These are phyloP conservation scores for Oscarella lobularis DNA, from an alignment of 37 sponge, comb jelly and placozoan genomes.

Conservation along the genomic window DNA sequence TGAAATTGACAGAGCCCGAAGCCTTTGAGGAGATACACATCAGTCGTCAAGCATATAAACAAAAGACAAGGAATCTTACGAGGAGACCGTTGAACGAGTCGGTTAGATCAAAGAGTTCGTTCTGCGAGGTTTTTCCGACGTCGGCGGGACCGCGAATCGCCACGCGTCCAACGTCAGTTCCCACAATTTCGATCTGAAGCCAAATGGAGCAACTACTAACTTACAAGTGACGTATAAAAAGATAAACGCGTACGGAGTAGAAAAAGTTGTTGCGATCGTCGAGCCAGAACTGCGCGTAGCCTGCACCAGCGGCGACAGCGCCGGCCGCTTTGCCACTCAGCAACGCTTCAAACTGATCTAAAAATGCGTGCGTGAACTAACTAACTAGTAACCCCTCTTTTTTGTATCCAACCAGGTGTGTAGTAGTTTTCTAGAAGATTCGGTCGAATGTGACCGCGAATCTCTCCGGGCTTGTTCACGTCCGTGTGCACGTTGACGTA, in stretches of 20 bases:
- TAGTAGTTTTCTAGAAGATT: not conserved
- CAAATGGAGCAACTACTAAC: too few relatives aligned
- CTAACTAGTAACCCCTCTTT: too few relatives aligned
- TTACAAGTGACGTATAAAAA: too few relatives aligned
- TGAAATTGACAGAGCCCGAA: too few relatives aligned
- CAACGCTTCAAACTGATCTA: not conserved
- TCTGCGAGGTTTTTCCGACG: too few relatives aligned
- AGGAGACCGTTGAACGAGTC: not conserved
- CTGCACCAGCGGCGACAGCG: not conserved
- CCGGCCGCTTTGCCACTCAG: not conserved
- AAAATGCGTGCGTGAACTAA: not conserved
- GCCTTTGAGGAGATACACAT: too few relatives aligned
- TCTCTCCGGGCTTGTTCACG: not conserved
- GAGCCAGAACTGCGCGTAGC: not conserved
- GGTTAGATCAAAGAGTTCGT: not conserved
- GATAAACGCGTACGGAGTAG: not conserved
- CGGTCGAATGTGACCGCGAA: not conserved
- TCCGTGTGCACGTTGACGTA: not conserved
- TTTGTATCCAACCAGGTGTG: not conserved
- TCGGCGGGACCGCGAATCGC: not conserved
- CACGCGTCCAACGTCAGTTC: not conserved
- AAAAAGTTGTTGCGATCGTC: not conserved
- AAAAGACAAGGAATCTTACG: not conserved
- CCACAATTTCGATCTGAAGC: not conserved
- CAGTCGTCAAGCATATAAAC: too few relatives aligned